phyloP scores from a whole-genome alignment of 2,888 invertebrate genomes.

The Eristalinus aeneus region DNA sequence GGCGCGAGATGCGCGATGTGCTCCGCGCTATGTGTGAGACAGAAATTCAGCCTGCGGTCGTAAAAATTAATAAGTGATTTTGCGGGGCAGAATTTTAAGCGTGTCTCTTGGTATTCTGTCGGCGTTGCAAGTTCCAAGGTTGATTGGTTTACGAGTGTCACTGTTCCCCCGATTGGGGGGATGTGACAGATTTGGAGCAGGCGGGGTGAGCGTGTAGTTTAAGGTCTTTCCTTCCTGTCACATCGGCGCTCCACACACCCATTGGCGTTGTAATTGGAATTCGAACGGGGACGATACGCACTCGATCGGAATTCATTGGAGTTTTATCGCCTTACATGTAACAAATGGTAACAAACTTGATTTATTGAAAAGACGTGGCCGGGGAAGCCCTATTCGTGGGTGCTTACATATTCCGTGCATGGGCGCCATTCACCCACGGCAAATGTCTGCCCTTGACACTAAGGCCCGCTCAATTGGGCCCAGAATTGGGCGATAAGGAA shows the following conservation, averaged over 20 bases:
- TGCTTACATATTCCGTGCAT: not conserved
- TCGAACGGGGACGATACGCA: not conserved
- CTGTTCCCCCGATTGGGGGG: not conserved
- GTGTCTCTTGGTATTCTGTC: not conserved
- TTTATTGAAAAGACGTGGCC: not conserved
- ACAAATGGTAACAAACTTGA: not conserved
- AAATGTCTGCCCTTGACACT: not conserved
- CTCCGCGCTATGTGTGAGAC: not conserved
- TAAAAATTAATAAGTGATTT: constrained; percentile 1
- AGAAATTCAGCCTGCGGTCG: not conserved
- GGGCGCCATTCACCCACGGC: not conserved
- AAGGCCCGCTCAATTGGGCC: not conserved
- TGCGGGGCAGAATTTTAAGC: constrained; percentile 2
- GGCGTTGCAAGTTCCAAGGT: not conserved
- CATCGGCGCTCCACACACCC: not conserved
- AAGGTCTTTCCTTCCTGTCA: not conserved
- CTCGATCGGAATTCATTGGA: not conserved
- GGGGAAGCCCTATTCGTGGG: not conserved
- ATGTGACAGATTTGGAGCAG: not conserved
- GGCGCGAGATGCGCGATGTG: not conserved
- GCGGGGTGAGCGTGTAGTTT: not conserved
- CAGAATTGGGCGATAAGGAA: not conserved
- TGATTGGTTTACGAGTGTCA: not conserved
- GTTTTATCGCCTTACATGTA: not conserved
- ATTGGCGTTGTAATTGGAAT: not conserved